Evolutionary conservation across 1,140 invertebrate species (phyloP).

Genomic region (Brachionus koreanus): DNA sequence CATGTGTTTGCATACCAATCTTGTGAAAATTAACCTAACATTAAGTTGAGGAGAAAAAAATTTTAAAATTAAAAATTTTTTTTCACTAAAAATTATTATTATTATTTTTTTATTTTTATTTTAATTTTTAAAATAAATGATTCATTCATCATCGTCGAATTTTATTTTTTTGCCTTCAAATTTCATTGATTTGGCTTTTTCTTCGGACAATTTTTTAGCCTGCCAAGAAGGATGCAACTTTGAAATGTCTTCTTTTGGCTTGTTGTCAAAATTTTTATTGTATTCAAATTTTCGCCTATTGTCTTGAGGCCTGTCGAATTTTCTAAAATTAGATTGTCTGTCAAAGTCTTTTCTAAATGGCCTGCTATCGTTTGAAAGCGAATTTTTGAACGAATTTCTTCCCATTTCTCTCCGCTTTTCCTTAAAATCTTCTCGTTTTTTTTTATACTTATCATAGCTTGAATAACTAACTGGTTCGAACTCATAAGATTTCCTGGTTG

Average conservation of each 20-base stretch:
- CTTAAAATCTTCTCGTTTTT: neutral
- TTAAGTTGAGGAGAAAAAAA: neutral
- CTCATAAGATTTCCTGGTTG: neutral
- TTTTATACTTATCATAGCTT: constrained; percentile 27
- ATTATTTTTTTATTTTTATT: neutral
- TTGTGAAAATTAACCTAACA: neutral
- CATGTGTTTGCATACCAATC: neutral
- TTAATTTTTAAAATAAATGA: neutral
- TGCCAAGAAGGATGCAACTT: constrained; percentile 43
- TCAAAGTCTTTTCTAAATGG: neutral
- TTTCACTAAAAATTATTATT: neutral
- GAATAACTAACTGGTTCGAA: constrained; percentile 19
- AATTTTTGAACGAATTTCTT: constrained; percentile 4
- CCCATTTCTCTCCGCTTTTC: neutral
- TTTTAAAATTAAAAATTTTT: neutral
- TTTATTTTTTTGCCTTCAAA: constrained; percentile 39
- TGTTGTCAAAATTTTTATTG: neutral
- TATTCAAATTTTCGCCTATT: neutral
- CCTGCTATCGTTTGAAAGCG: neutral
- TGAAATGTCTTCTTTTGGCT: constrained; percentile 26
- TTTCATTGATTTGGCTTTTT: constrained; percentile 24
- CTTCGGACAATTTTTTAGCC: constrained; percentile 33
- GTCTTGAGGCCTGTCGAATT: neutral
- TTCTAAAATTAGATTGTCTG: neutral
- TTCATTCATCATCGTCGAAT: constrained; percentile 43